These are phyloP conservation scores for Ophion ellenae DNA, from an alignment of 2,888 invertebrate genomes.

Conservation along the genomic window DNA sequence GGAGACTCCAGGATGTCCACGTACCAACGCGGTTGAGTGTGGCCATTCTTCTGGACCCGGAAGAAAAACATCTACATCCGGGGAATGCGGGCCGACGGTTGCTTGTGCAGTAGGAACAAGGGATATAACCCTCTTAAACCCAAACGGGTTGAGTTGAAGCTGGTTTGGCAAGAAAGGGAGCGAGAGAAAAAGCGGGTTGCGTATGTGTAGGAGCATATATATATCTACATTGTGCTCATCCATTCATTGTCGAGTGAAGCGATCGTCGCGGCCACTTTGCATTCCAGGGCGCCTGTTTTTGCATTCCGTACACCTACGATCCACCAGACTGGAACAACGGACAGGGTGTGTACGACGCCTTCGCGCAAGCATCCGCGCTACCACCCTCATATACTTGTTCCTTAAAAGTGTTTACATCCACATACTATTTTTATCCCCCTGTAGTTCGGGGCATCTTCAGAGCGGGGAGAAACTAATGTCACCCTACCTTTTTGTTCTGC, in stretches of 20 bases:
- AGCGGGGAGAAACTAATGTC: slow-evolving; percentile 56
- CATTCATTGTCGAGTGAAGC: slow-evolving; percentile 64
- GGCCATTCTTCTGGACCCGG: slow-evolving; percentile 49
- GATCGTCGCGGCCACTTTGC: slow-evolving; percentile 66
- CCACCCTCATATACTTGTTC: slow-evolving; percentile 44
- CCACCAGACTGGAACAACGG: slow-evolving; percentile 44
- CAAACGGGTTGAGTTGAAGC: slow-evolving; percentile 23
- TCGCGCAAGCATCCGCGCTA: slow-evolving; percentile 30
- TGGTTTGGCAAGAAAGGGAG: slow-evolving; percentile 13
- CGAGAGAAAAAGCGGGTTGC: slow-evolving; percentile 10
- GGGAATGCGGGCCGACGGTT: slow-evolving; percentile 55
- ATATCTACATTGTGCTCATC: slow-evolving; percentile 31
- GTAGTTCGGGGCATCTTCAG: slow-evolving; percentile 45
- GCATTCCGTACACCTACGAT: slow-evolving; percentile 65
- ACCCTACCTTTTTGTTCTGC: slow-evolving; percentile 43
- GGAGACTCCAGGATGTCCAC: slow-evolving; percentile 38
- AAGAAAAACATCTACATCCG: slow-evolving; percentile 67
- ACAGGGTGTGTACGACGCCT: slow-evolving; percentile 40
- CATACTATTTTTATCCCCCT: slow-evolving; percentile 37
- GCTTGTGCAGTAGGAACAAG: slow-evolving; percentile 43
- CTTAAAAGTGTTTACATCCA: slow-evolving; percentile 29
- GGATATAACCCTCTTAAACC: slow-evolving; percentile 24
- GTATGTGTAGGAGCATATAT: slow-evolving; percentile 4
- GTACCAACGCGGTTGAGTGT: slow-evolving; percentile 30
- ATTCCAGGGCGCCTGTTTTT: slow-evolving; percentile 63